phyloP scores from a whole-genome alignment of 1,140 invertebrate genomes.

The Drosophila ercepeae region DNA sequence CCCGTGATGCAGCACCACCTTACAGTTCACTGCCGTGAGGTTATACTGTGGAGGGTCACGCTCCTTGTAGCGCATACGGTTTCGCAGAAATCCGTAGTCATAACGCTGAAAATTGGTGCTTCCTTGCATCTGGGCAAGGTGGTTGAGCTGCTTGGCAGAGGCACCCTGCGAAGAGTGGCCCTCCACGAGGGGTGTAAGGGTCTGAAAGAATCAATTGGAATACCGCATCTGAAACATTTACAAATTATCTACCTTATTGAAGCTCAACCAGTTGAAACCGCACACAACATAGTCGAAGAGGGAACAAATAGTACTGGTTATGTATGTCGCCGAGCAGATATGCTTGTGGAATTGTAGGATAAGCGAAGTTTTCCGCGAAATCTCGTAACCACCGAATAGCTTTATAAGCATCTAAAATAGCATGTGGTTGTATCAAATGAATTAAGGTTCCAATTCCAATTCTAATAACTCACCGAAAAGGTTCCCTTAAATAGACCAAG shows the following conservation, averaged over 20 bases:
- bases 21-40: slow-evolving; percentile 9
- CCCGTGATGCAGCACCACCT: slow-evolving; percentile 27
- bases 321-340: slow-evolving; percentile 7
- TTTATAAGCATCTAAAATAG: slow-evolving; percentile 19
- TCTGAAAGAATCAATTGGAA: slow-evolving; percentile 15
- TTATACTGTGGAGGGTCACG: slow-evolving; percentile 21
- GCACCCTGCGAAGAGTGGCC: slow-evolving; percentile 48
- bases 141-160: slow-evolving; percentile 35
- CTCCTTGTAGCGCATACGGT: background rate
- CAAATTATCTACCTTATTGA: slow-evolving; percentile 30
- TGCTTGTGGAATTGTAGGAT: slow-evolving; percentile 8
- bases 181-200: slow-evolving; percentile 20
- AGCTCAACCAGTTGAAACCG: slow-evolving; percentile 45
- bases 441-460: background rate
- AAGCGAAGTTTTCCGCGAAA: slow-evolving; percentile 15
- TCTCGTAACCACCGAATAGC: slow-evolving; percentile 31
- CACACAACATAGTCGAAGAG: slow-evolving; percentile 51
- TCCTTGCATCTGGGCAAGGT: slow-evolving; percentile 38
- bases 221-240: background rate
- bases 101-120: slow-evolving; percentile 14
- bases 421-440: background rate
- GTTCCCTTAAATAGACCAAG: slow-evolving; percentile 26
- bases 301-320: slow-evolving; percentile 36
- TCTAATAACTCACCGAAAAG: slow-evolving; percentile 15
- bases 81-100: slow-evolving; percentile 9